Evolutionary conservation across 1,140 invertebrate genomes (phyloP).

Genomic region (Drosophila bipectinata): DNA sequence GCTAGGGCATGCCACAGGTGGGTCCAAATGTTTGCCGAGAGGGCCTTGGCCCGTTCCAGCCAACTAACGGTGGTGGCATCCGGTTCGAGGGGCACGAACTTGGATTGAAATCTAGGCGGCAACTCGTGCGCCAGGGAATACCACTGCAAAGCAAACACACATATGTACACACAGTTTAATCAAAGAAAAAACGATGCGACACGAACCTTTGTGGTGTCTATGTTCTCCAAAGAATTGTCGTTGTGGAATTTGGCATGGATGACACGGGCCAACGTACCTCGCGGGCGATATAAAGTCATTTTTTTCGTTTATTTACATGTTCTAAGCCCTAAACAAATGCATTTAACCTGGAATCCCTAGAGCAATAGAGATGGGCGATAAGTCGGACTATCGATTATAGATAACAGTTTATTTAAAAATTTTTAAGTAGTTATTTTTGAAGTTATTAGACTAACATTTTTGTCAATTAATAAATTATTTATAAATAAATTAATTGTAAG

Average conservation of each 20-base stretch:
- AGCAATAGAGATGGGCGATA: conserved; percentile 1
- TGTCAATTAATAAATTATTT: too few relatives aligned
- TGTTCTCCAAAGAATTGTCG: conserved; percentile 86
- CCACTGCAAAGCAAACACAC: conserved; percentile 85
- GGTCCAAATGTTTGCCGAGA: conserved; percentile 88
- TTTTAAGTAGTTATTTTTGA: not conserved
- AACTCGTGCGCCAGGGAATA: conserved; percentile 84
- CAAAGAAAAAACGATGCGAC: not conserved
- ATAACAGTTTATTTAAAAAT: not conserved
- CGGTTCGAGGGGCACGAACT: conserved; percentile 86
- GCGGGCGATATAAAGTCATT: conserved; percentile 82
- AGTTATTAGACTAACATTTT: not conserved
- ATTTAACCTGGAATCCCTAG: conserved; percentile 9
- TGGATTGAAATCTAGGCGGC: conserved; percentile 72
- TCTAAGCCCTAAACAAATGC: conserved; percentile 1
- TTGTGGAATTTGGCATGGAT: conserved; percentile 87
- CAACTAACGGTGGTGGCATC: conserved; percentile 89
- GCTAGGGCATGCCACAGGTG: conserved; percentile 90
- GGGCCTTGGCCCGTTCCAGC: conserved; percentile 87
- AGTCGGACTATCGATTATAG: not conserved
- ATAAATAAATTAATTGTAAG: too few relatives aligned
- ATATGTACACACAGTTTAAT: not conserved
- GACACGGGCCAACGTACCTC: conserved; percentile 87
- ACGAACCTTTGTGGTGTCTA: conserved; percentile 87
- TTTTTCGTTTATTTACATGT: conserved; percentile 40